A percentile compares a stretch with the other conserved stretches of the same genome.
These are phyloP conservation scores for Drosophila aff. DNA, from an alignment of 1,140 invertebrate species.

Conservation along the genomic window DNA sequence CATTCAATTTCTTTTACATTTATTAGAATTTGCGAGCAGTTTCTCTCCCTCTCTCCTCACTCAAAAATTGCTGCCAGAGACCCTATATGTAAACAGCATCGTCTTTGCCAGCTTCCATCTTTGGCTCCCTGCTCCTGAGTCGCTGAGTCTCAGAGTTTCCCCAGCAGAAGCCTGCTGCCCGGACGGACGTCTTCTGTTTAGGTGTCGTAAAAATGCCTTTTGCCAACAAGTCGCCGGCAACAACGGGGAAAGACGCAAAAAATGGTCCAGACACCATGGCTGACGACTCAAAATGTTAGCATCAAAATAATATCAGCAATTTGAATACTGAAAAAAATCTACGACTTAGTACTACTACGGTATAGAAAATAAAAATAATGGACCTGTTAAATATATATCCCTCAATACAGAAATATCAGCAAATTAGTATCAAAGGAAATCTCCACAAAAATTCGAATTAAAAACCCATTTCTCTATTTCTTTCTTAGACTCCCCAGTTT, in stretches of 20 bases:
- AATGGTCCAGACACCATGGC: slow-evolving; percentile 52
- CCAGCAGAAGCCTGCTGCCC: slow-evolving; percentile 13
- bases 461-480: not conserved
- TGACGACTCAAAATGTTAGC: not conserved
- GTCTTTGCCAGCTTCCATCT: slow-evolving; percentile 6
- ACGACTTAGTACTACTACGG: no score
- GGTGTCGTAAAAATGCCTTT: slow-evolving; percentile 75
- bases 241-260: slow-evolving; percentile 45
- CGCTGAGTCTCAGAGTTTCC: slow-evolving; percentile 4
- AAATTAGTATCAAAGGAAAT: not conserved
- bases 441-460: not conserved
- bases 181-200: slow-evolving; percentile 61
- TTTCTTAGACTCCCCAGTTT: not conserved
- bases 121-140: not conserved
- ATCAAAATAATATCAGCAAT: not conserved
- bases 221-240: slow-evolving; percentile 59
- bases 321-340: not conserved
- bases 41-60: slow-evolving; percentile 27
- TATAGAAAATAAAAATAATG: no score
- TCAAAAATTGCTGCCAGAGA: slow-evolving; percentile 37
- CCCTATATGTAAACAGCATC: slow-evolving; percentile 52
- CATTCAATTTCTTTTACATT: slow-evolving; percentile 83
- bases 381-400: no score
- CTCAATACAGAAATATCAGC: no score
- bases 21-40: slow-evolving; percentile 78